Percentiles rank a stretch among this genome's conserved stretches.
Conservation (phyloP, 2,797 vertebrate species). For the Artibeus lituratus region DNA sequence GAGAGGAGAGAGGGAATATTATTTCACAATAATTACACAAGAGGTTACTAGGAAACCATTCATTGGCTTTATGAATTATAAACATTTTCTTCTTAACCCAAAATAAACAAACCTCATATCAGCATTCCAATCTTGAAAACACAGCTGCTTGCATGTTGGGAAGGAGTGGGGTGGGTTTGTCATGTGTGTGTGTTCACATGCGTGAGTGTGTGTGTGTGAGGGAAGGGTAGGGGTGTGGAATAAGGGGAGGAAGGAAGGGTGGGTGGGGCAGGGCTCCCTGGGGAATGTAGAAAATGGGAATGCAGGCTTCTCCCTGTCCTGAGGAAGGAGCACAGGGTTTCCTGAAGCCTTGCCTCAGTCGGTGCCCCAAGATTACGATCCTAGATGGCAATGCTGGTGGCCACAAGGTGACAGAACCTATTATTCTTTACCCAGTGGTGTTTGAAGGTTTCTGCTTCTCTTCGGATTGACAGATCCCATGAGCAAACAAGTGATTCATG, state of each 20-base stretch:
- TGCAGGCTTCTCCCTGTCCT: not conserved
- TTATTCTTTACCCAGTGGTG: too few relatives aligned
- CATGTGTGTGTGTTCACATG: not conserved
- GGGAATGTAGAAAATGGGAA: not conserved
- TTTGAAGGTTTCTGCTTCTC: not conserved
- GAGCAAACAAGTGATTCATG: not conserved
- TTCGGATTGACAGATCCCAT: not conserved
- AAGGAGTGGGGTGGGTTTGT: not conserved
- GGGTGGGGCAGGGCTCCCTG: not conserved
- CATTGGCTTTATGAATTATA: constrained; percentile 30
- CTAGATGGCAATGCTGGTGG: not conserved
- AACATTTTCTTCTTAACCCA: constrained; percentile 59
- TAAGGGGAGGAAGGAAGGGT: not conserved
- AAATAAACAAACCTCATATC: constrained; percentile 50
- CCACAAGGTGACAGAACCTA: not conserved
- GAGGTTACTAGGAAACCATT: constrained; percentile 59
- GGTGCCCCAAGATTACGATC: too few relatives aligned
- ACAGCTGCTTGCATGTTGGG: constrained; percentile 13
- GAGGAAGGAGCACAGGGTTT: not conserved
- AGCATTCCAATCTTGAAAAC: constrained; percentile 41
- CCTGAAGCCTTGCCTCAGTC: not conserved
- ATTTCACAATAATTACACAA: not conserved
- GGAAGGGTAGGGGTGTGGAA: not conserved
- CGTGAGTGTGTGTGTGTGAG: not conserved
- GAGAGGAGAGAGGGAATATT: not conserved